Evolutionary conservation across 1,140 invertebrate species (phyloP).

Genomic region (Olivierus martensii): DNA sequence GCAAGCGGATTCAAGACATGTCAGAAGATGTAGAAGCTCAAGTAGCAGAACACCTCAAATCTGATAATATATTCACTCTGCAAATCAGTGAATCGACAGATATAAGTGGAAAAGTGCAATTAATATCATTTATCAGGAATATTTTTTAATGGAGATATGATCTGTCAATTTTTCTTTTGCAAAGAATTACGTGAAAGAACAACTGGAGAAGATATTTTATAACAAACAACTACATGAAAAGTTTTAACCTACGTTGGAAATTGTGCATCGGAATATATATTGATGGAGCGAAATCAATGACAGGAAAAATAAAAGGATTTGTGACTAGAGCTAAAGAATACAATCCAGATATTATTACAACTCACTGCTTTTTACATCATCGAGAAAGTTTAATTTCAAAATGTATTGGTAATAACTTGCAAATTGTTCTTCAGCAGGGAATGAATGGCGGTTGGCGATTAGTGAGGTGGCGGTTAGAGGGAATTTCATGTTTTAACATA

Average conservation of each 20-base stretch:
- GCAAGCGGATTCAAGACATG: slow-evolving; percentile 6
- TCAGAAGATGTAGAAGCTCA: slow-evolving; percentile 2
- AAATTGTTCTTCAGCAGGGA: slow-evolving; percentile 11
- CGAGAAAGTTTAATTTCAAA: too few species aligned
- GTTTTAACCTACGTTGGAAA: background rate
- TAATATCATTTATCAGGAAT: slow-evolving; percentile 11
- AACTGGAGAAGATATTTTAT: background rate
- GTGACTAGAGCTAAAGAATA: too few species aligned
- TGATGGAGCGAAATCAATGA: too few species aligned
- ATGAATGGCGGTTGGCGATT: too few species aligned
- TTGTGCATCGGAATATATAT: too few species aligned
- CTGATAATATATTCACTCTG: slow-evolving; percentile 9
- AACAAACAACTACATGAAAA: background rate
- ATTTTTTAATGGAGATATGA: slow-evolving; percentile 9
- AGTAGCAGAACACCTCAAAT: background rate
- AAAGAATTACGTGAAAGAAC: background rate
- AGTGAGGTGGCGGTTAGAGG: too few species aligned
- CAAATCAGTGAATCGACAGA: slow-evolving; percentile 15
- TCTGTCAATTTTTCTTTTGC: slow-evolving; percentile 13
- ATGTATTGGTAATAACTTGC: background rate
- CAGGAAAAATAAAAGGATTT: too few species aligned
- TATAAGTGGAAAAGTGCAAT: slow-evolving; percentile 7
- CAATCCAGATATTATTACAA: too few species aligned
- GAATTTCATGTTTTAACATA: too few species aligned
- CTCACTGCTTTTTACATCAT: too few species aligned